These are phyloP conservation scores for Epizoanthus fatuus DNA, from an alignment of 92 coral and sea anemone genomes.

Conservation along the genomic window DNA sequence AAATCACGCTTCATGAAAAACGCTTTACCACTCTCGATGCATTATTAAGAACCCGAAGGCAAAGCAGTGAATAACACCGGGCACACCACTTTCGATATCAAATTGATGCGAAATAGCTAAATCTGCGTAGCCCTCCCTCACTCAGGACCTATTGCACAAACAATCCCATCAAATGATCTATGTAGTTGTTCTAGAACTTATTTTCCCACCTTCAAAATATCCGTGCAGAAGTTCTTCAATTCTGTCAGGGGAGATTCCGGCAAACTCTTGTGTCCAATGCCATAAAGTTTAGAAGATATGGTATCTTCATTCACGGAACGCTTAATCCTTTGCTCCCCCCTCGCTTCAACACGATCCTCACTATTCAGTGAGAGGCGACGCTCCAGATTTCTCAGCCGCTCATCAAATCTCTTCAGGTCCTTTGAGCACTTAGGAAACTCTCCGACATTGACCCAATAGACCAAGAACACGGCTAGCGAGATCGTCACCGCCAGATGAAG, in stretches of 20 bases:
- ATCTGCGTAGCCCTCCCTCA: too few species aligned
- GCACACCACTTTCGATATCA: too few species aligned
- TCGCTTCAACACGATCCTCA: background rate
- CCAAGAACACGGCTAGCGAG: background rate
- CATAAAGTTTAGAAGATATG: too few species aligned
- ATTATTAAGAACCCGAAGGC: too few species aligned
- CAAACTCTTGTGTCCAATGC: too few species aligned
- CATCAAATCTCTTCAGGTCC: background rate
- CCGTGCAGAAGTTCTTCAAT: background rate
- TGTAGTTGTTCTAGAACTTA: background rate
- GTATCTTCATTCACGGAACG: slow-evolving; percentile 10
- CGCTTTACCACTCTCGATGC: too few species aligned
- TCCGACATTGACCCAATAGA: background rate
- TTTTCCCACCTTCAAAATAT: background rate
- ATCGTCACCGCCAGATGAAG: slow-evolving; percentile 1
- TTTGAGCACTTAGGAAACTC: slow-evolving; percentile 15
- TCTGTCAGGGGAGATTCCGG: background rate
- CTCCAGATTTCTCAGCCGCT: background rate
- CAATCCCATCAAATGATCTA: too few species aligned
- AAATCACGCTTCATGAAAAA: too few species aligned
- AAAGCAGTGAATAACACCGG: too few species aligned
- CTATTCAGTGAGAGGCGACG: background rate
- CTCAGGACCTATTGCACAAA: too few species aligned
- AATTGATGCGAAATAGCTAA: too few species aligned
- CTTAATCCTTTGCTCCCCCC: background rate